Percentiles rank a stretch among this genome's conserved stretches.
These are phyloP conservation scores for Penaeus monodon DNA, from an alignment of 2,888 invertebrate genomes.

Conservation along the genomic window DNA sequence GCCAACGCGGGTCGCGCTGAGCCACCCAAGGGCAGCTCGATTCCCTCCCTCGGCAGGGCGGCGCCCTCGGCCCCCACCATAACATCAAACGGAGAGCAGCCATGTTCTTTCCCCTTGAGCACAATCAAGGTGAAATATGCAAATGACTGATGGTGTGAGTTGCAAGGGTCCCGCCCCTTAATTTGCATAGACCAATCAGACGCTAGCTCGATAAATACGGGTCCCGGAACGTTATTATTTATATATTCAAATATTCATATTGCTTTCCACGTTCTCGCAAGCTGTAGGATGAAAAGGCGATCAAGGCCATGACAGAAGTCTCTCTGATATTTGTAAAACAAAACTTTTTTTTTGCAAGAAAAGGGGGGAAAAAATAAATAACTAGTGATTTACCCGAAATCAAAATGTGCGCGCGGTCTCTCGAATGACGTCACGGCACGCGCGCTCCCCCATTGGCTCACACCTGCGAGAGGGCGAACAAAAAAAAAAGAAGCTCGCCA, in stretches of 20 bases:
- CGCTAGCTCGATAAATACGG: constrained; percentile 10
- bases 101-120: constrained; percentile 24
- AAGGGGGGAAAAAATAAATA: too few species aligned
- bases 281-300: too few species aligned
- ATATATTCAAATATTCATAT: not conserved
- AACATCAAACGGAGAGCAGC: constrained; percentile 6
- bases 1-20: too few species aligned
- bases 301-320: too few species aligned
- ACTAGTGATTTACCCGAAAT: not conserved
- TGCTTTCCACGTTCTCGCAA: too few species aligned
- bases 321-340: too few species aligned
- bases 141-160: constrained; percentile 47
- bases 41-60: too few species aligned
- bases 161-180: constrained; percentile 44
- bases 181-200: constrained; percentile 49
- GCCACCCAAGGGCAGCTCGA: too few species aligned
- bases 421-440: constrained; percentile 7
- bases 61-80: too few species aligned
- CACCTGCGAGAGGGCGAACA: not conserved
- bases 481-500: constrained; percentile 7
- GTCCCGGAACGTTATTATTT: not conserved
- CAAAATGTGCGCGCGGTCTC: too few species aligned
- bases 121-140: constrained; percentile 25
- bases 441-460: constrained; percentile 22
- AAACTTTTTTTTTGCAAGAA: too few species aligned